A percentile compares a stretch with the other conserved stretches of the same genome.
phyloP scores from a whole-genome alignment of 2,113 vertebrate genomes.

The Hassar affinis region DNA sequence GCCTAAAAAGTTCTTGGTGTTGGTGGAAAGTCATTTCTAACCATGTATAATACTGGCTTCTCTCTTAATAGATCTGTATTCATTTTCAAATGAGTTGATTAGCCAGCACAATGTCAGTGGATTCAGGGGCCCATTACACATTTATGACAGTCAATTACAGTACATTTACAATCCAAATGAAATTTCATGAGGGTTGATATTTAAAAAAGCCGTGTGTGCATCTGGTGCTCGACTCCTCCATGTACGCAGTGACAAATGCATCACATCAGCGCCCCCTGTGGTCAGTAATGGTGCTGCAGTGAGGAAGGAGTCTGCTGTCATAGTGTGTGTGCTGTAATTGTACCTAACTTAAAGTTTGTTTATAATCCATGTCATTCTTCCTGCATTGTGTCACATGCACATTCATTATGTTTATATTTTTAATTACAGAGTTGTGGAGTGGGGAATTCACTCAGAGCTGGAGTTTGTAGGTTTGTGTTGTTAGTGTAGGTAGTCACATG shows the following conservation, averaged over 20 bases:
- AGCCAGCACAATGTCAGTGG: conserved; percentile 80
- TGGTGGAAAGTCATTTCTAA: conserved; percentile 71
- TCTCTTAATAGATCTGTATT: conserved; percentile 80
- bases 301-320: not conserved
- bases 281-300: conserved; percentile 58
- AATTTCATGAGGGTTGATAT: conserved; percentile 81
- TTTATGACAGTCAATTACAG: conserved; percentile 83
- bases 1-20: conserved; percentile 61
- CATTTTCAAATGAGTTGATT: conserved; percentile 83
- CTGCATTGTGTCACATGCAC: not conserved
- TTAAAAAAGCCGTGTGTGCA: conserved; percentile 66
- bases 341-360: conserved; percentile 17
- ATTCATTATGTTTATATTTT: conserved; percentile 6
- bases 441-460: not conserved
- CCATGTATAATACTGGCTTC: conserved; percentile 70
- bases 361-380: conserved; percentile 18
- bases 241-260: conserved; percentile 54
- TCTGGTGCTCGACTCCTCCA: conserved; percentile 26
- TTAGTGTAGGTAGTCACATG: not conserved
- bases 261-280: conserved; percentile 80
- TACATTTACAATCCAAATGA: conserved; percentile 85
- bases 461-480: not conserved
- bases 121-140: conserved; percentile 81
- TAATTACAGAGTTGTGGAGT: not conserved
- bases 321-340: not conserved